Base-by-base conservation (phyloP, 2,113 vertebrate species). In the Psophia crepitans region DNA sequence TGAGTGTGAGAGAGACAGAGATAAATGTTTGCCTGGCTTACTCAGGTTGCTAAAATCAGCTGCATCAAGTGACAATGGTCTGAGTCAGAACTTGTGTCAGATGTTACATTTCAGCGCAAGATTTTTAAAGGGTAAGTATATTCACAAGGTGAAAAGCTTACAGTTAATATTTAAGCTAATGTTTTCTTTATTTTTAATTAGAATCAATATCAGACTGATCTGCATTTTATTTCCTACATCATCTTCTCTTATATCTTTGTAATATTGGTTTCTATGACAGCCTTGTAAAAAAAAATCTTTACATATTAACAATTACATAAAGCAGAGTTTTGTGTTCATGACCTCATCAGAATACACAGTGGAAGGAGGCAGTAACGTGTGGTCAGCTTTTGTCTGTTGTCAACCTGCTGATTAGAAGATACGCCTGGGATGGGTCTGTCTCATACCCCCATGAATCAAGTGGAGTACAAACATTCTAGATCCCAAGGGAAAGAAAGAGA, bases 161-260 rank as follows among this genome's bases (percentile, higher is more conserved):
- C 20, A 78, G 26, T 33, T 44, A 44, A 28, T 78, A 75, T 89
- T 81, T n/a, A 75, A 54, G 28, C 1, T 63, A 86, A 35, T 39
- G 0, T 37, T 87, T 77, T 61, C 37, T 56, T 56, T 79, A 35
- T 48, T 93, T 93, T 68, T 68, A 56, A 56, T 68, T 79, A 61
- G 27, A 61, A 64, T 44, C 0, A 0, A 35, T 37, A 24, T 30
- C 20, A 82, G 35, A 37, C 3, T 56, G 5, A 8, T 24, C 33
- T 60, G 14, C 6, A 6, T 90, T 85, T 81, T 66, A 46, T 68
- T 82, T 14, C 9, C 12, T 87, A 17, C 1, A 19, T 1, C 13
- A 44, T 35, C 3, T 60, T 3, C 6, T 46, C 24, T 83, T 41
- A 22, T 7, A 18, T 12, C 37, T 70, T 49, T 78, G 11, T 20